Base-by-base conservation (phyloP, 92 coral and sea anemone genomes). In the Virgularia gustaviana region DNA sequence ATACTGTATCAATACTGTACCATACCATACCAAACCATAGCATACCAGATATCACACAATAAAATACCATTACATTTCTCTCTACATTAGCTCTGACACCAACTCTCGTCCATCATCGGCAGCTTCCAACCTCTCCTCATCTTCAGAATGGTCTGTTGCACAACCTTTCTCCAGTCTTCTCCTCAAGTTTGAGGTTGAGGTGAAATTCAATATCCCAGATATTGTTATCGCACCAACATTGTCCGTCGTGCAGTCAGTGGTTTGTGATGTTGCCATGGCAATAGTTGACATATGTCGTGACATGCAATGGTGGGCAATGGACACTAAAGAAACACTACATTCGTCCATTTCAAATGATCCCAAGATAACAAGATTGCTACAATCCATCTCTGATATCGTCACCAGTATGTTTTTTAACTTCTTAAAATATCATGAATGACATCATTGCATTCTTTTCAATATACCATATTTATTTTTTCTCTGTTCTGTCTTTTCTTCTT, bases 261-360 rank as follows among this genome's bases (percentile, higher is more conserved):
- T 92, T 5, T 79, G 86, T 23, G 86, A 76, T 61, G 84, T 92
- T 13, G 94, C 98, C 29, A 47, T 33, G 23, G 79, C 85, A 32
- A 36, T 92, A 49, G 88, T 92, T 4, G 90, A 86, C 22, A 85
- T 89, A 34, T 89, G 94, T 32, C 86, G 71, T 51, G 80, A 79
- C 15, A 82, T 92, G 62, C 85, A 89, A 89, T 92, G 98, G 98
- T 92, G 98, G 98, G 98, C 98, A 20, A 90, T 91, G 13, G 98
- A 92, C 70, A 89, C 88, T 9, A 92, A 88, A 38, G 96, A 92
- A 65, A 79, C 98, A 6, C 87, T 92, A 63, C 88, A 92, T 31
- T 76, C 78, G 15, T 78, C 90, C 16, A 83, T 89, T 13, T 76
- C 87, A 19, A 83, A 84, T 36, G 87, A 92, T 70, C 70, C 73